These are phyloP conservation scores for Cartodere bifasciata DNA, from an alignment of 2,888 invertebrate genomes.

Conservation along the genomic window DNA sequence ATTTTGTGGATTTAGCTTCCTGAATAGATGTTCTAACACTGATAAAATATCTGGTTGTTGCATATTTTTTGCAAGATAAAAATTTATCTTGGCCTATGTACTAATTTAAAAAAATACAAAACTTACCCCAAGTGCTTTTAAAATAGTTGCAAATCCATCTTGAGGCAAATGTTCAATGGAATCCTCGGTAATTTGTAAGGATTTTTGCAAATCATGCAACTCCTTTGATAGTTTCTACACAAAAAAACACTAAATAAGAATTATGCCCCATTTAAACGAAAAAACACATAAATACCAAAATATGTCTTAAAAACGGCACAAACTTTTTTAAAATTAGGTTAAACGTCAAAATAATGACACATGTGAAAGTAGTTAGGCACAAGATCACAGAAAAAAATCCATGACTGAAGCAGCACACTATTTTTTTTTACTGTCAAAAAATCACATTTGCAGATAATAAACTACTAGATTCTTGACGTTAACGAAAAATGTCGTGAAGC, in stretches of 20 bases:
- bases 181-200: constrained; percentile 53
- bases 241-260: constrained; percentile 1
- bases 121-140: constrained; percentile 59
- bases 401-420: too few relatives aligned
- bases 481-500: too few relatives aligned
- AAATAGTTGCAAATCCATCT: constrained; percentile 59
- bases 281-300: not conserved
- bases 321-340: not conserved
- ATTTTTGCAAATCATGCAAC: constrained; percentile 56
- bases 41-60: too few relatives aligned
- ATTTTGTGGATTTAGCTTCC: too few relatives aligned
- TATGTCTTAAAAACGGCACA: constrained; percentile 1
- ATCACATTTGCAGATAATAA: too few relatives aligned
- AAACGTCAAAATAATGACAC: too few relatives aligned
- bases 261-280: not conserved
- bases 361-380: not conserved
- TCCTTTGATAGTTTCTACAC: constrained; percentile 37
- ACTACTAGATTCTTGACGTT: too few relatives aligned
- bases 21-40: too few relatives aligned
- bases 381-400: constrained; percentile 1
- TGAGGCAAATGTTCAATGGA: constrained; percentile 55
- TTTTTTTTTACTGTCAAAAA: too few relatives aligned
- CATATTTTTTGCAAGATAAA: too few relatives aligned
- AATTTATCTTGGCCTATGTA: too few relatives aligned
- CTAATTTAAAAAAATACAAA: constrained; percentile 13